phyloP scores from a whole-genome alignment of 2,797 vertebrate species.

The Alcedo atthis region DNA sequence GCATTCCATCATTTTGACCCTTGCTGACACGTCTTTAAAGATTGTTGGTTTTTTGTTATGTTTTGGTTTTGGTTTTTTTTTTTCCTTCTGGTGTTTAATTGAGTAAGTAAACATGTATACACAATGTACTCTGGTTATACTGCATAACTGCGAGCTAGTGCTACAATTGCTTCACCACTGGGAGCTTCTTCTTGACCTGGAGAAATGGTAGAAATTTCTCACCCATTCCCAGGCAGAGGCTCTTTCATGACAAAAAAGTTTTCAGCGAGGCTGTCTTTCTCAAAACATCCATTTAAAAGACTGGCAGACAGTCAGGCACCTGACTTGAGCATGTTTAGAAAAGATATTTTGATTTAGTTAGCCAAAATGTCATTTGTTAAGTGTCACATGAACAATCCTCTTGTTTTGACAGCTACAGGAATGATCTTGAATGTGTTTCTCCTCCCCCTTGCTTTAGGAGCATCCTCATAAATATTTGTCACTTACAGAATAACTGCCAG shows the following conservation, averaged over 20 bases:
- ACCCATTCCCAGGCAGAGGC: not conserved
- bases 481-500: slow-evolving; percentile 2
- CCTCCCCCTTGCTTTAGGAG: not conserved
- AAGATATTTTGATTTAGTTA: slow-evolving; percentile 60
- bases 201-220: slow-evolving; percentile 58
- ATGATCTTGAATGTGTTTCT: slow-evolving; percentile 35
- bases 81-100: slow-evolving; percentile 37
- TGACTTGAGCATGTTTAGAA: slow-evolving; percentile 33
- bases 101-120: slow-evolving; percentile 51
- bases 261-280: slow-evolving; percentile 24
- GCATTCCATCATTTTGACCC: slow-evolving; percentile 16
- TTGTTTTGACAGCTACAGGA: slow-evolving; percentile 64
- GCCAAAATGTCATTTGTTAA: slow-evolving; percentile 43
- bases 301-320: slow-evolving; percentile 71
- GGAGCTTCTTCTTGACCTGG: slow-evolving; percentile 18
- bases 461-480: slow-evolving; percentile 54
- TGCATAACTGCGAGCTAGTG: not conserved
- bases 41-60: not conserved
- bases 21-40: slow-evolving; percentile 45
- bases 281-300: slow-evolving; percentile 30
- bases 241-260: slow-evolving; percentile 35
- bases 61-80: not conserved
- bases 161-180: slow-evolving; percentile 13
- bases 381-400: slow-evolving; percentile 43
- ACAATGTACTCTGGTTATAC: not conserved